Conservation (phyloP, 1,140 invertebrate genomes). For the Formica selysi region DNA sequence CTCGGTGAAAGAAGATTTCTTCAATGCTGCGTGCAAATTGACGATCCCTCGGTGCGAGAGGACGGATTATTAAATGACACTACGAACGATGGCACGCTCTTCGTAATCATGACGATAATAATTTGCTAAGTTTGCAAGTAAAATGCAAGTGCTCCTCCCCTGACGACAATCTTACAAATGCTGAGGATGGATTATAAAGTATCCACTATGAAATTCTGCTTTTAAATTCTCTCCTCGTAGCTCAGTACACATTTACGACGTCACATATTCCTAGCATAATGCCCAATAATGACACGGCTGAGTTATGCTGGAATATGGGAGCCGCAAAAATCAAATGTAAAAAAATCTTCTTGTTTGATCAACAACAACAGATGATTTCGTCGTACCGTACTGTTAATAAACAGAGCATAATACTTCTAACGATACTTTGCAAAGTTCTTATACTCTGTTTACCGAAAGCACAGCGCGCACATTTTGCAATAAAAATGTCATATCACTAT, state of each 20-base stretch:
- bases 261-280: slow-evolving; percentile 80
- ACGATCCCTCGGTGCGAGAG: not conserved
- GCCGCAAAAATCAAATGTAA: slow-evolving; percentile 18
- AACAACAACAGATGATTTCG: slow-evolving; percentile 53
- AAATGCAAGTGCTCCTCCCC: not conserved
- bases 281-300: slow-evolving; percentile 68
- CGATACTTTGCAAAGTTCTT: slow-evolving; percentile 73
- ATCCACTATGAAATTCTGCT: not conserved
- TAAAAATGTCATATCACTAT: not conserved
- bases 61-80: not conserved
- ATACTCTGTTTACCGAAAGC: slow-evolving; percentile 82
- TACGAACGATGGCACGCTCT: not conserved
- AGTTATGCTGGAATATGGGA: slow-evolving; percentile 79
- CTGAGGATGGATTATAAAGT: not conserved
- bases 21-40: not conserved
- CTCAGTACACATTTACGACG: slow-evolving; percentile 62
- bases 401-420: slow-evolving; percentile 82
- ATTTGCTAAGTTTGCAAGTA: not conserved
- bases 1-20: slow-evolving; percentile 2
- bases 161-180: not conserved
- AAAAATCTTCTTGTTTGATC: not conserved
- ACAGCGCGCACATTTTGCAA: slow-evolving; percentile 45
- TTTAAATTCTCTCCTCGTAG: not conserved
- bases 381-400: slow-evolving; percentile 74
- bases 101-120: not conserved